Evolutionary conservation across 2,113 vertebrate species (phyloP).

Genomic region (Illadopsis cleaveri): DNA sequence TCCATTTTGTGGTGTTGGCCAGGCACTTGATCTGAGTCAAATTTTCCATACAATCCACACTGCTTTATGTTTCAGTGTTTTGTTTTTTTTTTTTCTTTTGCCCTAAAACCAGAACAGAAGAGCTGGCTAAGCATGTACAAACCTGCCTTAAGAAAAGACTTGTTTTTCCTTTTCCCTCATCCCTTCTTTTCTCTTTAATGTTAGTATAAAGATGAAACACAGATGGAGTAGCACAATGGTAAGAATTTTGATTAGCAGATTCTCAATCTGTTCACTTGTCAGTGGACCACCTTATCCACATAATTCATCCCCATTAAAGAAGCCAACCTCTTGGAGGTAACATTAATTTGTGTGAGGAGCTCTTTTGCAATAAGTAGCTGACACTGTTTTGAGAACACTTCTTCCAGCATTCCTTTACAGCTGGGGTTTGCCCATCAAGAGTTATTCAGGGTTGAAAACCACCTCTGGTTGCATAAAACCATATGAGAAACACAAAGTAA

Average conservation of each 20-base stretch:
- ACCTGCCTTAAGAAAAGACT: conserved; percentile 61
- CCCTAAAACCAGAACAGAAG: conserved; percentile 57
- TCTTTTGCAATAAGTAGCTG: neutral
- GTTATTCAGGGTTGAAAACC: neutral
- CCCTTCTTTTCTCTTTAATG: conserved; percentile 19
- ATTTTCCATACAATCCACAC: conserved; percentile 75
- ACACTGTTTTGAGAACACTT: neutral
- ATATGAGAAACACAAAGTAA: neutral
- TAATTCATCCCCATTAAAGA: neutral
- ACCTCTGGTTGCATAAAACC: neutral
- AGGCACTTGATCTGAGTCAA: conserved; percentile 67
- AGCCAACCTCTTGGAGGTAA: neutral
- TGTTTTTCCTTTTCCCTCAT: conserved; percentile 37
- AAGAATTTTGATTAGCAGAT: neutral
- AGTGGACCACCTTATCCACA: neutral
- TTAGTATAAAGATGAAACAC: neutral
- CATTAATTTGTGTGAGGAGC: neutral
- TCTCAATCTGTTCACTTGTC: neutral
- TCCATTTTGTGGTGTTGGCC: conserved; percentile 79
- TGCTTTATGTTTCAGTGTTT: conserved; percentile 53
- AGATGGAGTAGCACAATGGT: neutral
- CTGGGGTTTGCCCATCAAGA: neutral
- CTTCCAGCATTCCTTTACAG: neutral
- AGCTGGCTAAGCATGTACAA: conserved; percentile 61
- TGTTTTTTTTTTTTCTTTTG: neutral